These are phyloP conservation scores for Neotoma lepida DNA, from an alignment of 2,113 vertebrate species.

Conservation along the genomic window DNA sequence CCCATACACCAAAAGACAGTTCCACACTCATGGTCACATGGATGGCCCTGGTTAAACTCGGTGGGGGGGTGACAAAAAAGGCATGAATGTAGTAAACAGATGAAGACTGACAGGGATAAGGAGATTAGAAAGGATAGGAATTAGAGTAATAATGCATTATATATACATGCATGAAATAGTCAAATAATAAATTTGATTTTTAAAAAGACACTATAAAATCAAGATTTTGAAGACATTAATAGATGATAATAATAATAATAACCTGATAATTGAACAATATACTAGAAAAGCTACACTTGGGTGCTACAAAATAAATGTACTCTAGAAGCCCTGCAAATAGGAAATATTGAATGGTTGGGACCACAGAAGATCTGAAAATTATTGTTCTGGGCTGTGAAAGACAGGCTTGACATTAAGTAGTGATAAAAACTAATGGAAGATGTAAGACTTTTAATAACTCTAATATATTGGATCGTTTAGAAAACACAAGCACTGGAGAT, in stretches of 20 bases:
- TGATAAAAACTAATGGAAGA: not conserved
- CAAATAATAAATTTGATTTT: not conserved
- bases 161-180: not conserved
- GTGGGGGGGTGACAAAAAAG: not conserved
- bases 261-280: not conserved
- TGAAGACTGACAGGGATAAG: not conserved
- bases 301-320: not conserved
- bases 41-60: not conserved
- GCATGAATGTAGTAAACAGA: not conserved
- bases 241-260: not conserved
- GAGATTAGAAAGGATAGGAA: not conserved
- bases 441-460: not conserved
- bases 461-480: not conserved
- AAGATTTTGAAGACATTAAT: conserved; percentile 49
- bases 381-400: conserved; percentile 28
- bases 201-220: not conserved
- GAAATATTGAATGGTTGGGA: not conserved
- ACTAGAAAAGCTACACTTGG: conserved; percentile 18
- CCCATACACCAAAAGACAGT: not conserved
- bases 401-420: not conserved
- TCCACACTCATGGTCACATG: not conserved
- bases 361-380: not conserved
- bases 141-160: not conserved
- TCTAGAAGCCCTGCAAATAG: not conserved
- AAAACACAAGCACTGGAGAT: conserved; percentile 30